Evolutionary conservation across 2,797 vertebrate species (phyloP), one percentile per base, ranked within the genome.

Genomic region (Labroides dimidiatus): DNA sequence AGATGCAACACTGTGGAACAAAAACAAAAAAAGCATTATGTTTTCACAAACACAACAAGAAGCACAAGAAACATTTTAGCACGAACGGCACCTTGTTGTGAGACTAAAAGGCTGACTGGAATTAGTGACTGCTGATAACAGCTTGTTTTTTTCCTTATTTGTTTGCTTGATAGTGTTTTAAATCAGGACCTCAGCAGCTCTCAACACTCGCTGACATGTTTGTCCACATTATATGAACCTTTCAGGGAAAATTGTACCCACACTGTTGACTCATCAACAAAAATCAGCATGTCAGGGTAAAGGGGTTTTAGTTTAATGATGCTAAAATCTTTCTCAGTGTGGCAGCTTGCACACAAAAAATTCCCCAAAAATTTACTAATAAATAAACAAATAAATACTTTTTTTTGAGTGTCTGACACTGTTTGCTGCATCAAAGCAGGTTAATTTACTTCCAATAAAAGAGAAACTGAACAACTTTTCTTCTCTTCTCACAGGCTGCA

Each of bases 371-470:
- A n/a, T n/a, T n/a, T n/a, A n/a, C n/a, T n/a, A n/a, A n/a, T n/a
- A n/a, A n/a, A n/a, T n/a, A n/a, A n/a, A n/a, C n/a, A n/a, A n/a
- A n/a, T n/a, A n/a, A n/a, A n/a, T n/a, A n/a, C n/a, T n/a, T n/a
- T n/a, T n/a, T n/a, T n/a, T n/a, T n/a, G n/a, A 6, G 24, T 27
- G 30, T 33, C 8, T 75, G 72, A 78, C 61, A 53, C 58, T 56
- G 65, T 75, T 84, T 72, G 72, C 60, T 68, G 27, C 74, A 48
- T 65, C 84, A 80, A 82, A 81, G 75, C 78, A 77, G 83, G 79
- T 78, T 83, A 73, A 90, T 87, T 87, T 77, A 42, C 37, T 69
- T 73, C 58, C 65, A 86, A 79, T 82, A 69, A 80, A 84, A 60
- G 58, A 55, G 59, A 78, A 78, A 64, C 64, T 20, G 79, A 86